phyloP scores from a whole-genome alignment of 1,140 invertebrate species.

The Drosophila serrata region DNA sequence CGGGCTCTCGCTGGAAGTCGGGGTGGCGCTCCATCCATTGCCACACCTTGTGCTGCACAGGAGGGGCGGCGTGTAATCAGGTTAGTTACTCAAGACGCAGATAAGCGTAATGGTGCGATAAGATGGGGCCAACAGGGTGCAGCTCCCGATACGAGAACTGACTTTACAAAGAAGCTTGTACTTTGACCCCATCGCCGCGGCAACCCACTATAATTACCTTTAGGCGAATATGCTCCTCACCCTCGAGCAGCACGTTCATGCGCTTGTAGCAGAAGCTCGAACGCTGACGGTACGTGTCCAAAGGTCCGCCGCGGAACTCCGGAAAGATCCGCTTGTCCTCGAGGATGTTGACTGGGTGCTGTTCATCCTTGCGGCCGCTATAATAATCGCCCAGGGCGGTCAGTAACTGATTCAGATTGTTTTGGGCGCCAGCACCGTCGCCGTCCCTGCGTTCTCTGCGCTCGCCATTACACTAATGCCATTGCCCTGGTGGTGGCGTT shows the following conservation, averaged over 20 bases:
- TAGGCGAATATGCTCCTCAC: conserved; percentile 86
- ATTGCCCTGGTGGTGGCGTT: not conserved
- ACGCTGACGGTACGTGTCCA: conserved; percentile 90
- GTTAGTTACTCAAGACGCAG: conserved; percentile 32
- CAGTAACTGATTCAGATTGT: conserved; percentile 16
- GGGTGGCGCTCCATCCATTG: conserved; percentile 91
- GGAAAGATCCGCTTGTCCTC: conserved; percentile 85
- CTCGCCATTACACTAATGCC: conserved; percentile 27
- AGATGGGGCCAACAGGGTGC: conserved; percentile 6
- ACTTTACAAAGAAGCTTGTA: conserved; percentile 51
- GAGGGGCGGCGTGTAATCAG: conserved; percentile 8
- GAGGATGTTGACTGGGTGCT: conserved; percentile 53
- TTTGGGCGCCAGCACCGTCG: conserved; percentile 9
- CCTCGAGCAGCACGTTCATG: conserved; percentile 91
- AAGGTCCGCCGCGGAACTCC: conserved; percentile 89
- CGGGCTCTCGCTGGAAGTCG: conserved; percentile 88
- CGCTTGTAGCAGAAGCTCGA: conserved; percentile 94
- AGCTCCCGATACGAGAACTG: conserved; percentile 20
- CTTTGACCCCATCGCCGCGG: conserved; percentile 18
- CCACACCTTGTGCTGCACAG: conserved; percentile 90
- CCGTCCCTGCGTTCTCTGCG: not conserved
- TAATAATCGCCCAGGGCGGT: conserved; percentile 43
- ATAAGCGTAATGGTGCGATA: conserved; percentile 20
- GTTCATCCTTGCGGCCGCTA: conserved; percentile 31
- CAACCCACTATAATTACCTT: conserved; percentile 86